These are phyloP conservation scores for Hydrophis major DNA, from an alignment of 2,797 vertebrate species.

Conservation along the genomic window DNA sequence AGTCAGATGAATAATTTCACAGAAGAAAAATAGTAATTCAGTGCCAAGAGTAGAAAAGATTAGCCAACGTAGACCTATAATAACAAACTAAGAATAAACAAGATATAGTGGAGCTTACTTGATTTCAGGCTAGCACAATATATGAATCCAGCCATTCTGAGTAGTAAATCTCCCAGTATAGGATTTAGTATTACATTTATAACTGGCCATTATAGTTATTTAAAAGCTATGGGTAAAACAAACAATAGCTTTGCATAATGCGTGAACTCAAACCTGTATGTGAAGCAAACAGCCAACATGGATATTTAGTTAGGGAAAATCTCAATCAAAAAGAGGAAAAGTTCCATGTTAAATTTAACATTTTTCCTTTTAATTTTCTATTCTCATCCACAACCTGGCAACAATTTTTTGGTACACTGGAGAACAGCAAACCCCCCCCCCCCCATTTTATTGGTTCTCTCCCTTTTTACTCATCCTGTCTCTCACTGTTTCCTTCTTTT, in stretches of 20 bases:
- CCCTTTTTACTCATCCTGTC: background rate
- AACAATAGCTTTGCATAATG: background rate
- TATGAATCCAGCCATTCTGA: background rate
- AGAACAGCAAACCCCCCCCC: background rate
- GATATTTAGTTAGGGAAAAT: background rate
- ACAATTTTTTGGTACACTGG: background rate
- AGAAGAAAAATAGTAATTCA: background rate
- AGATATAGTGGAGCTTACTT: background rate
- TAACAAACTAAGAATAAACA: slow-evolving; percentile 21
- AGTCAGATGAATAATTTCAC: slow-evolving; percentile 7
- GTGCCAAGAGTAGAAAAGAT: background rate
- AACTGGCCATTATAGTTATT: background rate
- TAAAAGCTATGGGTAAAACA: background rate
- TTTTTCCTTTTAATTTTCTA: background rate
- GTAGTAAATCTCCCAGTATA: background rate
- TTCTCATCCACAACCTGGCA: no score
- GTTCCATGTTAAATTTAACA: background rate
- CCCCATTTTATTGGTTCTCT: background rate
- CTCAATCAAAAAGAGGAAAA: background rate
- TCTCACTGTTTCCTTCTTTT: background rate
- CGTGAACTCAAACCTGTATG: background rate
- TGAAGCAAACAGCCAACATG: background rate
- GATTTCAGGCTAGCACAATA: background rate
- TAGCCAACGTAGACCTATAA: background rate
- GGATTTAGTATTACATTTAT: background rate